A percentile compares a stretch with the other conserved stretches of the same genome.
Evolutionary conservation across 2,797 vertebrate genomes (phyloP).

Genomic region (Urosaurus nigricauda): DNA sequence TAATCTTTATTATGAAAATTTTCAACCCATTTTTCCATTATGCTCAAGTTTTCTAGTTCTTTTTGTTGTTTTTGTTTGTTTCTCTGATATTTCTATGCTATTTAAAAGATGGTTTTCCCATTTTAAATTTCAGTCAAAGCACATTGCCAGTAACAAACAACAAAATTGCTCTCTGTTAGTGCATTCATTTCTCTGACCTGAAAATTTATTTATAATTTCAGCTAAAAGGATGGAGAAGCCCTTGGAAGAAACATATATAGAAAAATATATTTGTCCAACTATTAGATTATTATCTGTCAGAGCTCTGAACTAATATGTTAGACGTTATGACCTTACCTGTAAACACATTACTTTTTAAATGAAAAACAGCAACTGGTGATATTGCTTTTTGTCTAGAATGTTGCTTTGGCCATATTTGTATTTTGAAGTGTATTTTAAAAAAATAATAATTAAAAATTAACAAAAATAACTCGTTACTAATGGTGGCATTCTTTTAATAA

Average conservation of each 20-base stretch:
- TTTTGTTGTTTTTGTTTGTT: conserved; percentile 30
- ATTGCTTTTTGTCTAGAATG: too few species aligned
- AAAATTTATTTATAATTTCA: conserved; percentile 46
- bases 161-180: not conserved
- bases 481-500: not conserved
- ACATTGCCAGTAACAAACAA: conserved; percentile 33
- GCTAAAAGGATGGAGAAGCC: conserved; percentile 27
- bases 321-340: too few species aligned
- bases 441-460: not conserved
- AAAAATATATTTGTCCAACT: conserved; percentile 21
- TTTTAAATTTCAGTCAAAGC: conserved; percentile 37
- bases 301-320: too few species aligned
- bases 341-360: too few species aligned
- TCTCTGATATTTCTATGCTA: not conserved
- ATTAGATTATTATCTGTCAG: too few species aligned
- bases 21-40: conserved; percentile 9
- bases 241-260: conserved; percentile 5
- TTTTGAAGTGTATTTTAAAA: not conserved
- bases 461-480: not conserved
- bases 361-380: too few species aligned
- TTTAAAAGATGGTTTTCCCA: conserved; percentile 38
- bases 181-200: not conserved
- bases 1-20: not conserved
- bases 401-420: not conserved
- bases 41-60: not conserved